phyloP scores from a whole-genome alignment of 2,113 vertebrate species.

The Nothocercus nigrocapillus region DNA sequence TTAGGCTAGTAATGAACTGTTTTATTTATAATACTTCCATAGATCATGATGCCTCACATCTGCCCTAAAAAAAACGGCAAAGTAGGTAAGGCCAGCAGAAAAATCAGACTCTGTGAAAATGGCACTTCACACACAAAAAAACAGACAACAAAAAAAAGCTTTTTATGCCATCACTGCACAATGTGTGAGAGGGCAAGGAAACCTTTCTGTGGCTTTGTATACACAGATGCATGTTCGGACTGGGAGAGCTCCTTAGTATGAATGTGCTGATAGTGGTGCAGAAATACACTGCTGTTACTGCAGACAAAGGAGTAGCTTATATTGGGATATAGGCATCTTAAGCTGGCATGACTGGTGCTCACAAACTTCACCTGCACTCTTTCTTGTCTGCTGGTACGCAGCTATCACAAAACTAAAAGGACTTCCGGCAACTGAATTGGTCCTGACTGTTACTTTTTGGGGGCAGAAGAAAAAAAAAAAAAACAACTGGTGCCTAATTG shows the following conservation, averaged over 20 bases:
- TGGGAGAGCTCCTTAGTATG: background rate
- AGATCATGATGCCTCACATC: background rate
- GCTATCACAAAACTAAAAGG: background rate
- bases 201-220: background rate
- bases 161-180: background rate
- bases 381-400: background rate
- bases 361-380: background rate
- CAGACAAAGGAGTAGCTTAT: background rate
- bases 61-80: background rate
- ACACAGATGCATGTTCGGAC: background rate
- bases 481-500: background rate
- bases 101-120: background rate
- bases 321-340: background rate
- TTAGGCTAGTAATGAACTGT: background rate
- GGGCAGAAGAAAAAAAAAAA: background rate
- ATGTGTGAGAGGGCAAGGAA: background rate
- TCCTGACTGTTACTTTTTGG: background rate
- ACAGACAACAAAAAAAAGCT: too few species aligned
- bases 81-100: background rate
- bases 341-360: background rate
- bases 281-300: background rate
- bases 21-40: background rate
- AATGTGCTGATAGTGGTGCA: fast-evolving
- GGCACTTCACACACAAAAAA: too few species aligned
- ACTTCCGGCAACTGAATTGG: background rate